Percentiles rank a stretch among this genome's conserved stretches.
phyloP scores from a whole-genome alignment of 2,113 vertebrate species.

The Danionella cerebrum region DNA sequence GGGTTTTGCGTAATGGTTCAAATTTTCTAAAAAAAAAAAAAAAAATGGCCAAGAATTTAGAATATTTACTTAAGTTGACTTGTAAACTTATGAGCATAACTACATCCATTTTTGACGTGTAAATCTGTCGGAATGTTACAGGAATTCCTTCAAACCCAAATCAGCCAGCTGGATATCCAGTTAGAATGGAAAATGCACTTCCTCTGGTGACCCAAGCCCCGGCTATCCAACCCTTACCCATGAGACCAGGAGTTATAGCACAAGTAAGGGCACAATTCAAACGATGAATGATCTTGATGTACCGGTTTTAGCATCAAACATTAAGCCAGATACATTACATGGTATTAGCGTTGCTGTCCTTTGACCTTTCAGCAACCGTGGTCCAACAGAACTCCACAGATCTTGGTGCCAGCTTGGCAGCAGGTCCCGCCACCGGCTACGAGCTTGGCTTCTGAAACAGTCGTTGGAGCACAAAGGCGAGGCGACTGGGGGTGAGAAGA shows the following conservation, averaged over 20 bases:
- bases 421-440: conserved; percentile 79
- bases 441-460: conserved; percentile 73
- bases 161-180: conserved; percentile 78
- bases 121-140: conserved; percentile 43
- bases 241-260: conserved; percentile 86
- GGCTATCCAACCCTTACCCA: conserved; percentile 81
- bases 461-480: conserved; percentile 78
- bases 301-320: background rate
- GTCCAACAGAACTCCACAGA: conserved; percentile 83
- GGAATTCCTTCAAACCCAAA: conserved; percentile 79
- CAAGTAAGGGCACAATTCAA: conserved; percentile 65
- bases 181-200: conserved; percentile 79
- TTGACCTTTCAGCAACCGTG: conserved; percentile 67
- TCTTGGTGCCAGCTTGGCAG: conserved; percentile 88
- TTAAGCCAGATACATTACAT: background rate
- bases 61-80: no score
- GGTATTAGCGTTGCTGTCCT: background rate
- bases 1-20: no score
- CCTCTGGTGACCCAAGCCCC: conserved; percentile 88
- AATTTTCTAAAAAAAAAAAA: no score
- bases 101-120: background rate
- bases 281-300: background rate
- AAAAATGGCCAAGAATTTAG: no score
- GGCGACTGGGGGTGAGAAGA: conserved; percentile 87
- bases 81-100: background rate